phyloP scores from a whole-genome alignment of 2,888 invertebrate genomes.

The Aricia artaxerxes region DNA sequence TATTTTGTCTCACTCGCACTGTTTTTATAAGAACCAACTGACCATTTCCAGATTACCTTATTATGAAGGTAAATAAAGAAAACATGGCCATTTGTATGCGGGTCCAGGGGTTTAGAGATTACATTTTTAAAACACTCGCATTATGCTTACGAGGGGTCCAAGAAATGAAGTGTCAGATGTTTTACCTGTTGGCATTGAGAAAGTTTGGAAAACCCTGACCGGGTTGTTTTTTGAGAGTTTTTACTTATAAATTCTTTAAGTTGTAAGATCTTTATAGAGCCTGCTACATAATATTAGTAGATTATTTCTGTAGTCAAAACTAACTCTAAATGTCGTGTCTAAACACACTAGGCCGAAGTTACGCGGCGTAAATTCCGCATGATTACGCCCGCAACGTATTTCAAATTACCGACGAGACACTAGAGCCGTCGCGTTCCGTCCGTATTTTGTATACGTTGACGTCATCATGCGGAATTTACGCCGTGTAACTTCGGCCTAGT shows the following conservation, averaged over 20 bases:
- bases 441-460: too few species aligned
- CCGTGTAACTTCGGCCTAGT: too few species aligned
- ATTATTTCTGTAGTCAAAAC: too few species aligned
- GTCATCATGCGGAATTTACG: too few species aligned
- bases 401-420: too few species aligned
- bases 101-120: neutral
- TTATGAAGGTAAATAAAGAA: constrained; percentile 13
- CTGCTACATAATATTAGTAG: too few species aligned
- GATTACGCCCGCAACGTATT: too few species aligned
- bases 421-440: too few species aligned
- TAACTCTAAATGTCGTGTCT: too few species aligned
- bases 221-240: neutral
- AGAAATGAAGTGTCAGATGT: neutral
- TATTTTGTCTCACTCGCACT: neutral
- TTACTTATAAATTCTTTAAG: neutral
- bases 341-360: too few species aligned
- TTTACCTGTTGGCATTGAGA: neutral
- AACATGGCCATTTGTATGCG: constrained; percentile 1
- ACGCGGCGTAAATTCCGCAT: too few species aligned
- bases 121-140: constrained; percentile 26
- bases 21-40: neutral
- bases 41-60: neutral
- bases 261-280: too few species aligned
- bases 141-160: constrained; percentile 26
- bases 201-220: neutral